These are phyloP conservation scores for Nycticryphes semicollaris DNA, from an alignment of 2,113 vertebrate species.

Conservation along the genomic window DNA sequence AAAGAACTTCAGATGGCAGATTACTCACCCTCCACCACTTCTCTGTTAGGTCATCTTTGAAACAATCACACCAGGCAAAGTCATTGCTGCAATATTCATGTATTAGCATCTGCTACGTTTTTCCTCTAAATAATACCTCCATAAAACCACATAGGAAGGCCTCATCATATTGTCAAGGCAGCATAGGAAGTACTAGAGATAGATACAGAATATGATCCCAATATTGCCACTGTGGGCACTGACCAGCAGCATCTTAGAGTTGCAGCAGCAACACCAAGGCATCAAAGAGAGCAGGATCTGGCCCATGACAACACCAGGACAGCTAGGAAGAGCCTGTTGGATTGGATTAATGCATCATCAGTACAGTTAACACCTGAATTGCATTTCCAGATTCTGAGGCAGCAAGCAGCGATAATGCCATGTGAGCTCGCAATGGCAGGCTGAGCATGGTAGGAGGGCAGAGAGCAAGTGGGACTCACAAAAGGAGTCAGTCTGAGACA, in stretches of 20 bases:
- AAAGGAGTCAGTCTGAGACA: not conserved
- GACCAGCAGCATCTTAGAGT: not conserved
- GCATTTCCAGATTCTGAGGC: not conserved
- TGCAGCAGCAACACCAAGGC: not conserved
- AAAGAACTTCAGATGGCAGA: slow-evolving; percentile 34
- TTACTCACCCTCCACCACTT: not conserved
- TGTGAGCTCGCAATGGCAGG: fast-evolving
- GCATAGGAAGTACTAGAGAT: not conserved
- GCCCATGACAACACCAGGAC: not conserved
- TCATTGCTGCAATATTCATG: slow-evolving; percentile 4
- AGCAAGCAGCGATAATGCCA: fast-evolving
- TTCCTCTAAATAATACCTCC: not conserved
- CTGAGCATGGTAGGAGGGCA: not conserved
- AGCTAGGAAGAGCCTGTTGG: not conserved
- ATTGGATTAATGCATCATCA: not conserved
- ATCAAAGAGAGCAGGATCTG: not conserved
- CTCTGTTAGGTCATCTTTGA: slow-evolving; percentile 11
- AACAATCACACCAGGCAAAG: slow-evolving; percentile 28
- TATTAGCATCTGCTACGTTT: slow-evolving; percentile 11
- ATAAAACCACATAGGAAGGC: not conserved
- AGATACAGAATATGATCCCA: not conserved
- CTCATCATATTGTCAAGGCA: not conserved
- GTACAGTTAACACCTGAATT: not conserved
- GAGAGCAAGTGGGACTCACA: not conserved
- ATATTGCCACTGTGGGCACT: not conserved